phyloP scores from a whole-genome alignment of 2,797 vertebrate species.

The Toxotes lorentzi region DNA sequence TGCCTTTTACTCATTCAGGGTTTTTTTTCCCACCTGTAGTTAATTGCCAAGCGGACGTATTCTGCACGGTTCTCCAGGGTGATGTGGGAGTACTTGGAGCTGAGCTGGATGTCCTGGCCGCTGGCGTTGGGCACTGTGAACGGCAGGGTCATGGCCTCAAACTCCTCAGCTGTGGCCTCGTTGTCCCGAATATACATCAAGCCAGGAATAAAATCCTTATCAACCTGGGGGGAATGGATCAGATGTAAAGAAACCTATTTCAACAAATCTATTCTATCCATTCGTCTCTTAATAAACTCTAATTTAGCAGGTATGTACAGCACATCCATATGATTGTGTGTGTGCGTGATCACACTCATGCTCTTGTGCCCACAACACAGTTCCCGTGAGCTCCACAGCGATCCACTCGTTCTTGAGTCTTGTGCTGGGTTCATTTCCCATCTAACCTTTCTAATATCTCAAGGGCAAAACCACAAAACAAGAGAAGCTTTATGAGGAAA shows the following conservation, averaged over 20 bases:
- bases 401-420: constrained; percentile 49
- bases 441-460: constrained; percentile 79
- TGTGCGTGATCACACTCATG: background rate
- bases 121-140: constrained; percentile 98
- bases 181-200: constrained; percentile 99
- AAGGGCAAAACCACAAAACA: constrained; percentile 74
- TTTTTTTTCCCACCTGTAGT: constrained; percentile 92
- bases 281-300: background rate
- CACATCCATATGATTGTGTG: background rate
- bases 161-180: constrained; percentile 96
- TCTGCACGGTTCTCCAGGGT: constrained; percentile 95
- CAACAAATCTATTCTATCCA: background rate
- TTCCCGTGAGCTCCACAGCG: constrained; percentile 35
- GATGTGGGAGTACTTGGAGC: constrained; percentile 96
- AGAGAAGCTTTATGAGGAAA: constrained; percentile 75
- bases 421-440: constrained; percentile 65
- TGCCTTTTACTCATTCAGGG: background rate
- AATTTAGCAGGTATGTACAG: background rate
- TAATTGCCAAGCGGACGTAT: constrained; percentile 96
- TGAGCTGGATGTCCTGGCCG: constrained; percentile 97
- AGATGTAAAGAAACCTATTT: background rate
- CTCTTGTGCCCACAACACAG: constrained; percentile 5
- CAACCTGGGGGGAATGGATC: constrained; percentile 86
- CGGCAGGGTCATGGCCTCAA: constrained; percentile 97
- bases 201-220: constrained; percentile 99